Evolutionary conservation across 2,797 vertebrate species (phyloP).

Genomic region (Galaxias olidus): DNA sequence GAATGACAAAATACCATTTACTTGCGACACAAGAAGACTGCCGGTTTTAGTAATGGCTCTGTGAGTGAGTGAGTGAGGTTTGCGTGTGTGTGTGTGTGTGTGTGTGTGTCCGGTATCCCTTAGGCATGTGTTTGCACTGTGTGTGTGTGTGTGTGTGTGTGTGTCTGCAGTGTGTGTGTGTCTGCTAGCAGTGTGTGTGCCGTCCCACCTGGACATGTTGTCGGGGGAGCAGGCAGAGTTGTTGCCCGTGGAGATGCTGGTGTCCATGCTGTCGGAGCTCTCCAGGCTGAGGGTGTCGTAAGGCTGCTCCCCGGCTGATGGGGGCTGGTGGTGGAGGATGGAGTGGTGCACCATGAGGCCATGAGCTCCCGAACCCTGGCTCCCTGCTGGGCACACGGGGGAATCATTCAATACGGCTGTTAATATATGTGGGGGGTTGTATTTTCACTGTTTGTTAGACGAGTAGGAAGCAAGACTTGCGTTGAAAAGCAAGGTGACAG

Average conservation of each 20-base stretch:
- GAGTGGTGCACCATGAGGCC: constrained; percentile 85
- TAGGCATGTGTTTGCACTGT: background rate
- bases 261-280: constrained; percentile 98
- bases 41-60: too few relatives aligned
- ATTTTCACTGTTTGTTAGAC: too few relatives aligned
- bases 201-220: constrained; percentile 85
- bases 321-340: constrained; percentile 89
- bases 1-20: too few relatives aligned
- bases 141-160: background rate
- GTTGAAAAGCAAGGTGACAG: too few relatives aligned
- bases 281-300: constrained; percentile 96
- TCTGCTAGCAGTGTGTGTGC: background rate
- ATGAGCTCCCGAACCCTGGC: constrained; percentile 30
- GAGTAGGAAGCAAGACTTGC: too few relatives aligned
- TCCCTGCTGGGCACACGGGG: constrained; percentile 19
- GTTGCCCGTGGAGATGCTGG: constrained; percentile 89
- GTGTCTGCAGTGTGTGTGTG: background rate
- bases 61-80: background rate
- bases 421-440: too few relatives aligned
- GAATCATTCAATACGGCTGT: too few relatives aligned
- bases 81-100: background rate
- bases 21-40: too few relatives aligned
- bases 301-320: constrained; percentile 72
- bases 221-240: constrained; percentile 93
- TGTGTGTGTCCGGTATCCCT: background rate